Evolutionary conservation across 2,888 invertebrate species (phyloP).

Genomic region (Orthosia incerta): DNA sequence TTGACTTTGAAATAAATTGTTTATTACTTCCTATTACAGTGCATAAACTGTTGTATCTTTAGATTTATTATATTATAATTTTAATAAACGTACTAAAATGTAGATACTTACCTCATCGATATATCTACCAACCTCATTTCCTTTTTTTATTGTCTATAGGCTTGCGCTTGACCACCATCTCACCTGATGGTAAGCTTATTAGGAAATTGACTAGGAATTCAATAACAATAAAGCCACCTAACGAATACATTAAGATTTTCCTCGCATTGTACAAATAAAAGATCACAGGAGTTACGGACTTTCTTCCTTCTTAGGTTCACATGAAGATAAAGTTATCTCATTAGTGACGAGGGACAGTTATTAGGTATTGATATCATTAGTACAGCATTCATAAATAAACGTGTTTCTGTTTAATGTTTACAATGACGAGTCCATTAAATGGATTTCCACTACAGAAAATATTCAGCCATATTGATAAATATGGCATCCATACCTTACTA

Average conservation of each 20-base stretch:
- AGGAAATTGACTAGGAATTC: neutral
- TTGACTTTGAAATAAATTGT: constrained; percentile 45
- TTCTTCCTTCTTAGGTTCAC: neutral
- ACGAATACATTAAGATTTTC: neutral
- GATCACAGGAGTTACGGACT: neutral
- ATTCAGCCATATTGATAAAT: neutral
- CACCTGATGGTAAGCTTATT: neutral
- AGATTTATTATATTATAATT: neutral
- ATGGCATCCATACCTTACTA: neutral
- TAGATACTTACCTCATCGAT: neutral
- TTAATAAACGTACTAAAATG: neutral
- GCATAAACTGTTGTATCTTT: constrained; percentile 2
- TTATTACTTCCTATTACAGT: constrained; percentile 36
- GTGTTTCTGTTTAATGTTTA: constrained; percentile 13
- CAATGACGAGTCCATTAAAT: constrained; percentile 7
- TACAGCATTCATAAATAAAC: neutral
- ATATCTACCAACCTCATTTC: neutral
- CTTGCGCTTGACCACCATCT: too few relatives aligned
- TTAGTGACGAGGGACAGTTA: neutral
- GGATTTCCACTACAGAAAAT: constrained; percentile 24
- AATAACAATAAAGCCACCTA: neutral
- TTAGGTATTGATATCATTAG: neutral
- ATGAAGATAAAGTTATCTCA: neutral
- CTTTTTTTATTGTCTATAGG: too few relatives aligned
- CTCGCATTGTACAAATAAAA: neutral